phyloP scores from a whole-genome alignment of 2,113 vertebrate genomes.

The Brachyistius frenatus region DNA sequence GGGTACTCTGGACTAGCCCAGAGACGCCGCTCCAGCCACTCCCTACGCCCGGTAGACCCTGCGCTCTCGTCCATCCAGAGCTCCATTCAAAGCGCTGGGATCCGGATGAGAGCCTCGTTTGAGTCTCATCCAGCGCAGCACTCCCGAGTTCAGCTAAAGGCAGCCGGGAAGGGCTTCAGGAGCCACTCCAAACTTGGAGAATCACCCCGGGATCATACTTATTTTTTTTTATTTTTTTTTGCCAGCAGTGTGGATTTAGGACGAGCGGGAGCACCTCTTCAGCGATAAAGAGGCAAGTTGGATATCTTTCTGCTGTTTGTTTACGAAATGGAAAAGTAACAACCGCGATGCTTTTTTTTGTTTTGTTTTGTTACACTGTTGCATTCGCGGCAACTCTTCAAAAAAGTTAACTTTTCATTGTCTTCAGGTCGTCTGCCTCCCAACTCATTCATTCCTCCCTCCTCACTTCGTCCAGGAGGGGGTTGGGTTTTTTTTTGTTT shows the following conservation, averaged over 20 bases:
- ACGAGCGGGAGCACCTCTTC: slow-evolving; percentile 51
- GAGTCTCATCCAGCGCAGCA: slow-evolving; percentile 46
- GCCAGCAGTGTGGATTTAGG: slow-evolving; percentile 65
- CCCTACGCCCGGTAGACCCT: slow-evolving; percentile 68
- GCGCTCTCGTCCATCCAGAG: slow-evolving; percentile 61
- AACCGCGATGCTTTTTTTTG: background rate
- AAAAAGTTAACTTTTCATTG: slow-evolving; percentile 55
- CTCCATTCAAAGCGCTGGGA: slow-evolving; percentile 67
- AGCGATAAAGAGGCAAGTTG: slow-evolving; percentile 67
- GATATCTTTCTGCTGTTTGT: background rate
- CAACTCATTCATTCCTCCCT: slow-evolving; percentile 70
- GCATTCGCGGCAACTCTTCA: slow-evolving; percentile 30
- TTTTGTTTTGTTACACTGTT: background rate
- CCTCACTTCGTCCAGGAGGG: slow-evolving; percentile 17
- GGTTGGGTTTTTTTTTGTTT: slow-evolving; percentile 19
- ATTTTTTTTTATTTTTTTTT: slow-evolving; percentile 47
- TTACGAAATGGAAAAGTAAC: background rate
- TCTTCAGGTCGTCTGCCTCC: slow-evolving; percentile 11
- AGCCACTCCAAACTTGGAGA: slow-evolving; percentile 52
- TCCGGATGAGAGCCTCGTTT: slow-evolving; percentile 65
- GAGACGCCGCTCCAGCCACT: slow-evolving; percentile 77
- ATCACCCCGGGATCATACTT: slow-evolving; percentile 62
- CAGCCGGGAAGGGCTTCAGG: slow-evolving; percentile 59
- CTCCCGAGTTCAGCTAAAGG: slow-evolving; percentile 20
- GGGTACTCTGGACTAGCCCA: slow-evolving; percentile 64